Evolutionary conservation across 2,797 vertebrate genomes (phyloP).

Genomic region (Onychomys leucogaster): DNA sequence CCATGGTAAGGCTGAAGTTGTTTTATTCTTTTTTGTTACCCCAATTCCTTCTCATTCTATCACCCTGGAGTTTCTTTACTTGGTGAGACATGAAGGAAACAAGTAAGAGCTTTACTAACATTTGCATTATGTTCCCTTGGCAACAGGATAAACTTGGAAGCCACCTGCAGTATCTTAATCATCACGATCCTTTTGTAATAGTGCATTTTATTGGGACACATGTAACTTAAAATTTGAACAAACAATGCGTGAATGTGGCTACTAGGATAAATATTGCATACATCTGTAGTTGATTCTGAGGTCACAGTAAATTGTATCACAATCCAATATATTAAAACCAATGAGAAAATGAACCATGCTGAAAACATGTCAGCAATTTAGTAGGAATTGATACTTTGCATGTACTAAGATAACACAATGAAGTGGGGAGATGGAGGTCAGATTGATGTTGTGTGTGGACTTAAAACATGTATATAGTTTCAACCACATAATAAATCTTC

Average conservation of each 20-base stretch:
- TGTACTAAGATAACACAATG: not conserved
- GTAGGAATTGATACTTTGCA: not conserved
- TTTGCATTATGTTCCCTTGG: slow-evolving; percentile 62
- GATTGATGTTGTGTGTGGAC: not conserved
- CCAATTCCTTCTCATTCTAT: not conserved
- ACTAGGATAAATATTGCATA: slow-evolving; percentile 26
- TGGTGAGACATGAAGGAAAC: not conserved
- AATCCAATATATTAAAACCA: slow-evolving; percentile 34
- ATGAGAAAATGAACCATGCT: not conserved
- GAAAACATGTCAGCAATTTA: slow-evolving; percentile 11
- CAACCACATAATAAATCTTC: not conserved
- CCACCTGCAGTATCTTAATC: slow-evolving; percentile 35
- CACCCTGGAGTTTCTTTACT: not conserved
- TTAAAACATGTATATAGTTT: slow-evolving; percentile 20
- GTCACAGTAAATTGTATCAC: slow-evolving; percentile 24
- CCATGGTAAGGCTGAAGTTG: not conserved
- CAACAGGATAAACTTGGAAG: slow-evolving; percentile 55
- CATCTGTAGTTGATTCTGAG: not conserved
- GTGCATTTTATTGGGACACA: slow-evolving; percentile 3
- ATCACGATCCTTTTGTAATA: slow-evolving; percentile 28
- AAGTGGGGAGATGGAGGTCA: not conserved
- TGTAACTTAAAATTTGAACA: slow-evolving; percentile 28
- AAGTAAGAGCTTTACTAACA: slow-evolving; percentile 19
- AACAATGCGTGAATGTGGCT: not conserved
- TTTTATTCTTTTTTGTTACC: not conserved